Base-by-base conservation (phyloP, 92 coral and sea anemone genomes). In the Chrysogorgia sp. region DNA sequence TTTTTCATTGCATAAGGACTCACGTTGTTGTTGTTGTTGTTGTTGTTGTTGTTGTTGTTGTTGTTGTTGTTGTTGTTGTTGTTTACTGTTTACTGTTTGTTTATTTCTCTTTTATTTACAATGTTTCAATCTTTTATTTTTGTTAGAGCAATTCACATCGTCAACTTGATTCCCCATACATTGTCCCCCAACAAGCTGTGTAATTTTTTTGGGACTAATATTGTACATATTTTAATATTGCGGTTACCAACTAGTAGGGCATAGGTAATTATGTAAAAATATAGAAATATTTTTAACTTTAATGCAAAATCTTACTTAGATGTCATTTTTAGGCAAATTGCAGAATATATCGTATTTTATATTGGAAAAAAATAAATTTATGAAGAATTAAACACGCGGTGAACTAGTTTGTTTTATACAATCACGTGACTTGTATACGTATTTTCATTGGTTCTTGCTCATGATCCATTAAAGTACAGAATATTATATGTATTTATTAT, bases 191-290 rank as follows among this genome's bases (percentile, higher is more conserved):
- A 14, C 34, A 63, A 43, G 21, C 45, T 28, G 0, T 20, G 22
- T 33, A 29, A 32, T 63, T 31, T 63, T 59, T 33, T 43, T 28
- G 69, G 20, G 2, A 6, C 53, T 65, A 17, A 20, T 34, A 25
- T 15, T 65, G 48, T 40, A 37, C 29, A 65, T 65, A 65, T 65
- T 65, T 65, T 65, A 65, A 65, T 65, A 65, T 65, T 65, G 34
- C 29, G 37, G 34, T 63, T 7, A 10, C 19, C 43, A 20, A 47
- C 28, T 37, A 37, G 48, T 37, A 34, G 52, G 34, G 43, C 72
- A 15, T 9, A 13, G 72, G 9, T 24, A 40, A 40, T 26, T 65
- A 20, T 65, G 53, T 65, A 65, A 37, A 65, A 33, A 65, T 37
- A 65, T 31, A 49, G 32, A 37, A 65, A 37, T 65, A 65, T 65